Percentiles rank a stretch among this genome's conserved stretches.
phyloP scores from a whole-genome alignment of 2,113 vertebrate genomes.

The Cavia aperea region DNA sequence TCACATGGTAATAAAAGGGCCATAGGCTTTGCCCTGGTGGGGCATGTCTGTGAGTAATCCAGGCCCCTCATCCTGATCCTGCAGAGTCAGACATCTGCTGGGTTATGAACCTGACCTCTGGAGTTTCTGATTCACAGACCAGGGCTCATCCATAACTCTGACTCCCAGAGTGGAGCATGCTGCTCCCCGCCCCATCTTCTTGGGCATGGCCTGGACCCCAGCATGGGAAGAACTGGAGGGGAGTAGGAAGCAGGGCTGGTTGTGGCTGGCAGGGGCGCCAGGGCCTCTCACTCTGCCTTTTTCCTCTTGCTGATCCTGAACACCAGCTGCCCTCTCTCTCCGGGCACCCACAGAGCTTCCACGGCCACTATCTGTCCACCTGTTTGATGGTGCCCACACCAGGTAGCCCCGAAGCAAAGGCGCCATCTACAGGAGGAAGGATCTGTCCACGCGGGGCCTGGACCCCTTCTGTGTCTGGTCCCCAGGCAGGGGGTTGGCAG shows the following conservation, averaged over 20 bases:
- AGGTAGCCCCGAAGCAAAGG: slow-evolving; percentile 70
- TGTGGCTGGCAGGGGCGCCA: not conserved
- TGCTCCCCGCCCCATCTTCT: not conserved
- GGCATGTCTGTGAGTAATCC: not conserved
- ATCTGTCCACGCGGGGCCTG: slow-evolving; percentile 73
- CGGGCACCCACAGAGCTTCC: not conserved
- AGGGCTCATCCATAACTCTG: not conserved
- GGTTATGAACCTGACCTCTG: not conserved
- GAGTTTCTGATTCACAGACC: not conserved
- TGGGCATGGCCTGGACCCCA: not conserved
- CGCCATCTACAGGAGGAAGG: slow-evolving; percentile 72
- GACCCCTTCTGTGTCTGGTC: slow-evolving; percentile 65
- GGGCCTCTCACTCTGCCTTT: not conserved
- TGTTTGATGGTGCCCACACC: slow-evolving; percentile 71
- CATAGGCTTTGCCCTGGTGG: not conserved
- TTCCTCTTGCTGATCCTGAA: not conserved
- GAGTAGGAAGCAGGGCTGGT: slow-evolving; percentile 49
- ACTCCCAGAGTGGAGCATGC: not conserved
- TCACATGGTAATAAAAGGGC: not conserved
- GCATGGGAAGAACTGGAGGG: slow-evolving; percentile 69
- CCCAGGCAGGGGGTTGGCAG: slow-evolving; percentile 72
- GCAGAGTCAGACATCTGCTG: not conserved
- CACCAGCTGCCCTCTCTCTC: fast-evolving
- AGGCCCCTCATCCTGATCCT: not conserved
- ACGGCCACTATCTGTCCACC: slow-evolving; percentile 68